Evolutionary conservation across 2,797 vertebrate species (phyloP).

Genomic region (Sternotherus odoratus): DNA sequence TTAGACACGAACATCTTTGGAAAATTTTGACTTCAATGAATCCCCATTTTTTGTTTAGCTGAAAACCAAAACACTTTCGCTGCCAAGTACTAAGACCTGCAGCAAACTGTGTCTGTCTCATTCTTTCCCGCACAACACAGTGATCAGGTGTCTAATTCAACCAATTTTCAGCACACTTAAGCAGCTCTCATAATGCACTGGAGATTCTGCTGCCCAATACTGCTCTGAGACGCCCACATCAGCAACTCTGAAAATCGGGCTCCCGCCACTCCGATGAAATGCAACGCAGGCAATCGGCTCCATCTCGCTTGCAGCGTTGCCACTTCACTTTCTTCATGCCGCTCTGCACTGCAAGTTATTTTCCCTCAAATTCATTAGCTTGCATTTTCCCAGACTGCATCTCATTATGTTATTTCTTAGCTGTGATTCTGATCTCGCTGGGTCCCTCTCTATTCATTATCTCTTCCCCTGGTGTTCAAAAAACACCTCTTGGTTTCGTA

Average conservation of each 20-base stretch:
- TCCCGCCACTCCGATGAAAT: not conserved
- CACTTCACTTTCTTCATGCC: not conserved
- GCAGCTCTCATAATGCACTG: not conserved
- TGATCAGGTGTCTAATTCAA: not conserved
- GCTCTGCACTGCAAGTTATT: not conserved
- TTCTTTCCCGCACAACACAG: not conserved
- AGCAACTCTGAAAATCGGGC: not conserved
- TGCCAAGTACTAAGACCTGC: not conserved
- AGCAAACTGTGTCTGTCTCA: accelerated
- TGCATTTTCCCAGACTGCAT: not conserved
- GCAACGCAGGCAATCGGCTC: not conserved
- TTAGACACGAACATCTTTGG: not conserved
- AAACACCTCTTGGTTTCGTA: not conserved
- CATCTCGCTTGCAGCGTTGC: not conserved
- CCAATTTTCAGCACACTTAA: not conserved
- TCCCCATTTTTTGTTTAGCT: not conserved
- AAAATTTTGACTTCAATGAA: not conserved
- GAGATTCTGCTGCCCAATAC: not conserved
- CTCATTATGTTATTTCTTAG: not conserved
- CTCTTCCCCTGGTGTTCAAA: not conserved
- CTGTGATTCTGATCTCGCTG: not conserved
- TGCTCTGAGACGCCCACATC: not conserved
- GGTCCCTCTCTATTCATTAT: not conserved
- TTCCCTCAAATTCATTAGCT: not conserved
- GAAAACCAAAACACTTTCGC: not conserved